Evolutionary conservation across 1,140 invertebrate species (phyloP), one percentile per base, ranked within the genome.

Genomic region (Liolophura sinensis): DNA sequence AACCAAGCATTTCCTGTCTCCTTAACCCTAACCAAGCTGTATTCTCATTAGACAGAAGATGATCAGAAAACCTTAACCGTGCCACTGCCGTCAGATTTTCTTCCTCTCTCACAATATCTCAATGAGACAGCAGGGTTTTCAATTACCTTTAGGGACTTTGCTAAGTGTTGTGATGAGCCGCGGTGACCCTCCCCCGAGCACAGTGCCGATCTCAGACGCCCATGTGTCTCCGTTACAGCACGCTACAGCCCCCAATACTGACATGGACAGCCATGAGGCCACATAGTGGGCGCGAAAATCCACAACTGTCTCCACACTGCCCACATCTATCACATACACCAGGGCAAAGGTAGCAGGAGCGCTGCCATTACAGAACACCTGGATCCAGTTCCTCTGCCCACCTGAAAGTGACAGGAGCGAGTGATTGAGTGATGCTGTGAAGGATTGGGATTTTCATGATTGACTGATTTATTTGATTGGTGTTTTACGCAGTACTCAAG

Each of bases 211-310:
- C 84, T 96, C 95, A 24, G 93, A 95, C 52, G 94, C 92, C 92
- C 93, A 95, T 0, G 94, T 96, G 77, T 97, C 95, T 9, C 93
- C 95, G 82, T 92, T 93, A 74, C 91, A 91, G 76, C 92, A 93
- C 7, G 93, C 89, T 72, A 95, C 87, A 4, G 91, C 85, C 88
- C 92, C 91, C 71, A 94, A 82, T 69, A 95, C 88, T 49, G 91
- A 92, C 67, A 93, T 85, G 11, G 76, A 72, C 14, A 94, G 83
- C 92, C 92, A 95, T 6, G 93, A 94, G 22, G 90, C 88, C 73
- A 89, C 86, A 77, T 94, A 95, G 75, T 92, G 86, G 67, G 87
- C 88, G 1, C 83, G 76, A 83, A 96, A 95, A 80, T 96, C 90
- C 52, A 96, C 89, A 1, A 92, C 89, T 22, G 87, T 84, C 82